Evolutionary conservation across 1,140 invertebrate genomes (phyloP), one percentile per base, ranked within the genome.

Genomic region (Lepidurus apus): DNA sequence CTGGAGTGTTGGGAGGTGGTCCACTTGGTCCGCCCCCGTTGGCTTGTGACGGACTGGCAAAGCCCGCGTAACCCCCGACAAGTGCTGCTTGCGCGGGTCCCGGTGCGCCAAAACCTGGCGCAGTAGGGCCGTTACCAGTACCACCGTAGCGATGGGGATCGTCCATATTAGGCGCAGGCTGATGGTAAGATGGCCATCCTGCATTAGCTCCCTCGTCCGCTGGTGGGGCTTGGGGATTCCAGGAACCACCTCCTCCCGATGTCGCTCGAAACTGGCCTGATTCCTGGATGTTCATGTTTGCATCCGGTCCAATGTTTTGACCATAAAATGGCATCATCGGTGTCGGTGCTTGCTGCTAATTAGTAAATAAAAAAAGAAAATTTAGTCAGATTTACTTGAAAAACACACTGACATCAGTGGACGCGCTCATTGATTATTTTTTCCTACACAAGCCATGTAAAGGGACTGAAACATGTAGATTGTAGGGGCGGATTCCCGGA

Each of bases 151-250:
- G 53, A 17, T 65, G 53, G 13, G 53, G n/a, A 65, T 65, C 53
- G 17, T 65, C 53, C 53, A 65, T 65, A 65, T 65, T 65, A 65
- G 53, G 53, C 53, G 17, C 53, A 9, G 53, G 9, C 21, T 65
- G 53, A 65, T 65, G 53, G 13, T 13, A 65, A 65, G 17, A 1
- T 21, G 53, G 53, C 53, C 53, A 65, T 13, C 53, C 53, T 65
- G 17, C 53, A 17, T 65, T 65, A 65, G 53, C 53, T 7, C 53
- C 53, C 13, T 65, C 53, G 21, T 65, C 53, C 13, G 53, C 53
- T n/a, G 53, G 53, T 65, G 53, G 53, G 53, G 21, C 53, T 65
- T 65, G 53, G 9, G 53, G 53, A 65, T 65, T 65, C 53, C 53
- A 65, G 21, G 53, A 9, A n/a, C 53, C n/a, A 65, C 53, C 53